phyloP scores from a whole-genome alignment of 2,113 vertebrate genomes.

The Sminthopsis crassicaudata region DNA sequence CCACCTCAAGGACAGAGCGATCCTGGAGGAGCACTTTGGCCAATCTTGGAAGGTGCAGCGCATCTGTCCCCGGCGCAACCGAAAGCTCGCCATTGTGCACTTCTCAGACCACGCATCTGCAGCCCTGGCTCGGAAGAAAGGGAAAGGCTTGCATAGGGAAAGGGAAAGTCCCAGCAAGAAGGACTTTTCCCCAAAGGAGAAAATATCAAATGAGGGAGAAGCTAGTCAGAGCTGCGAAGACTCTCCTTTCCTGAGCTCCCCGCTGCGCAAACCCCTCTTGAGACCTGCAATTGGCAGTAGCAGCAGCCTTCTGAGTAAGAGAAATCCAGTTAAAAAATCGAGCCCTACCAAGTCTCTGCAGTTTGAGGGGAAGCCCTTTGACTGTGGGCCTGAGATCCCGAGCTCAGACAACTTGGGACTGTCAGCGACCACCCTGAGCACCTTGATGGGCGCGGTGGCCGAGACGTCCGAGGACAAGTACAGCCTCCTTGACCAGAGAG shows the following conservation, averaged over 20 bases:
- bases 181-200: slow-evolving; percentile 79
- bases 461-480: slow-evolving; percentile 95
- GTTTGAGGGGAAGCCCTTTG: slow-evolving; percentile 87
- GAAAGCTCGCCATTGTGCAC: slow-evolving; percentile 88
- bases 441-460: slow-evolving; percentile 89
- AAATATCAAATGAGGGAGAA: slow-evolving; percentile 75
- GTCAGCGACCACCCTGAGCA: slow-evolving; percentile 85
- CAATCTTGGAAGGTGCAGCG: slow-evolving; percentile 89
- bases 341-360: slow-evolving; percentile 85
- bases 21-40: slow-evolving; percentile 89
- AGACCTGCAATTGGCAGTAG: slow-evolving; percentile 74
- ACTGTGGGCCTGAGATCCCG: slow-evolving; percentile 81
- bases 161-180: slow-evolving; percentile 90
- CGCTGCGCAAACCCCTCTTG: slow-evolving; percentile 80
- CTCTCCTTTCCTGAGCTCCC: slow-evolving; percentile 77
- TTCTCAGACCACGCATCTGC: slow-evolving; percentile 93
- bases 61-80: slow-evolving; percentile 85
- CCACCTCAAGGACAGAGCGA: slow-evolving; percentile 85
- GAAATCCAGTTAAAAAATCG: slow-evolving; percentile 90
- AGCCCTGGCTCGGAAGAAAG: slow-evolving; percentile 91
- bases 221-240: slow-evolving; percentile 78
- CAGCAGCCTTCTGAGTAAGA: slow-evolving; percentile 77
- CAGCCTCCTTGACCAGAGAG: slow-evolving; percentile 93
- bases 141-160: slow-evolving; percentile 88
- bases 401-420: slow-evolving; percentile 78